phyloP scores from a whole-genome alignment of 2,113 vertebrate species.

The Leiothrix lutea region DNA sequence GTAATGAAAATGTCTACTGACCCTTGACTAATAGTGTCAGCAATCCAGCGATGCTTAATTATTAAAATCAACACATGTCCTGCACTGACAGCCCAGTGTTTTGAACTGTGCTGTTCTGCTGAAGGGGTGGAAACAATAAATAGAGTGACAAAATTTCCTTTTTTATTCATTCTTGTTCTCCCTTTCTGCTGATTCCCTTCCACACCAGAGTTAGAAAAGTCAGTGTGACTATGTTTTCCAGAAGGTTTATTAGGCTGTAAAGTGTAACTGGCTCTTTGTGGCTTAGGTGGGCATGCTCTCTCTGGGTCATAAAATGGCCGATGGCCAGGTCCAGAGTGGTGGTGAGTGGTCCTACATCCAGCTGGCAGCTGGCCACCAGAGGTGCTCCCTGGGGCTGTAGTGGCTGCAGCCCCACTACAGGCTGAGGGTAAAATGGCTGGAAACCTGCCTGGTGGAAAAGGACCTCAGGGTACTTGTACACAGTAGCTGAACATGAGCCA shows the following conservation, averaged over 20 bases:
- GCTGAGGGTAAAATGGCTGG: neutral
- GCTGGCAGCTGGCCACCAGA: neutral
- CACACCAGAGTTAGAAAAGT: neutral
- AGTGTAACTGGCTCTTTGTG: neutral
- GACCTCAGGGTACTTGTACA: fast-evolving
- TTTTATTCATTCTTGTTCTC: neutral
- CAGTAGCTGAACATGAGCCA: neutral
- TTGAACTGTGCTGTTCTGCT: neutral
- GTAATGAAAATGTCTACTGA: slow-evolving; percentile 40
- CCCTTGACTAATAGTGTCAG: slow-evolving; percentile 36
- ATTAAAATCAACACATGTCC: slow-evolving; percentile 36
- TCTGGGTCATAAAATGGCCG: neutral
- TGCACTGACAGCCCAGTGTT: neutral
- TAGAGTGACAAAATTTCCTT: neutral
- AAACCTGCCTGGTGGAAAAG: neutral
- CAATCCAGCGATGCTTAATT: slow-evolving; percentile 35
- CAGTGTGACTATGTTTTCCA: neutral
- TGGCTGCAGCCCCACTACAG: neutral
- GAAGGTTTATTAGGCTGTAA: neutral
- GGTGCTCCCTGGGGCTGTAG: neutral
- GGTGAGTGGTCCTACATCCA: neutral
- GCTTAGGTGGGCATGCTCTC: neutral
- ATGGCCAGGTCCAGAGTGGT: neutral
- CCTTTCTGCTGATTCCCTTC: neutral
- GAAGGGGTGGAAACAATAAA: neutral